Conservation (phyloP, 2,113 vertebrate species). For the Tachuris rubrigastra region DNA sequence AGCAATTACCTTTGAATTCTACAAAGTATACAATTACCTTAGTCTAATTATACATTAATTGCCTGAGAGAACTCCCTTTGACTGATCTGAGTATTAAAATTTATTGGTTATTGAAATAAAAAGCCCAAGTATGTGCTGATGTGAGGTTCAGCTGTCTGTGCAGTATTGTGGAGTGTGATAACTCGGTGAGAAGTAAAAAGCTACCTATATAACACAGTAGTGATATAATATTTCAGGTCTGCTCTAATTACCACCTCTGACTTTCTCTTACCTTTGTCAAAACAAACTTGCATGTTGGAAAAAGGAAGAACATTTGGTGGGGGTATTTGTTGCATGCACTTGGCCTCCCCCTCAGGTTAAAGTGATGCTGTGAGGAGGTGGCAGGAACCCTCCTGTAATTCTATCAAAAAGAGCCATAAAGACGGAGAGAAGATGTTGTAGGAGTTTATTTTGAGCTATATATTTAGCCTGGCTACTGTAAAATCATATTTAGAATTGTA, state of each 20-base stretch:
- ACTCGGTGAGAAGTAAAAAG: background rate
- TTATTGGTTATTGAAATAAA: conserved; percentile 42
- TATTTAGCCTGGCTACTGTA: background rate
- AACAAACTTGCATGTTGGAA: background rate
- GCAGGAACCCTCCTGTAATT: background rate
- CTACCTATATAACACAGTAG: background rate
- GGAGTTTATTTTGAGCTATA: background rate
- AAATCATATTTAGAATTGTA: background rate
- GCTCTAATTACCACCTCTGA: background rate
- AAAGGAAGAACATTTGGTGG: background rate
- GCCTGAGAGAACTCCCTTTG: conserved; percentile 1
- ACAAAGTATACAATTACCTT: conserved; percentile 3
- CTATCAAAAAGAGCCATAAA: background rate
- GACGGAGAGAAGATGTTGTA: background rate
- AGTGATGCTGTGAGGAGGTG: background rate
- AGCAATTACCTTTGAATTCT: conserved; percentile 8
- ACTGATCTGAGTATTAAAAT: conserved; percentile 42
- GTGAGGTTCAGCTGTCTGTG: background rate
- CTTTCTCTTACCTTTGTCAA: background rate
- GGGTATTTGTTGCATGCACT: background rate
- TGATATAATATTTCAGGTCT: background rate
- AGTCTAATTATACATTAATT: conserved; percentile 43
- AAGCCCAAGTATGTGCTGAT: conserved; percentile 4
- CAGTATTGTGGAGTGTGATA: background rate
- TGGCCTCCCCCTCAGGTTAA: background rate